These are phyloP conservation scores for Hylia prasina DNA, from an alignment of 2,113 vertebrate species.

Conservation along the genomic window DNA sequence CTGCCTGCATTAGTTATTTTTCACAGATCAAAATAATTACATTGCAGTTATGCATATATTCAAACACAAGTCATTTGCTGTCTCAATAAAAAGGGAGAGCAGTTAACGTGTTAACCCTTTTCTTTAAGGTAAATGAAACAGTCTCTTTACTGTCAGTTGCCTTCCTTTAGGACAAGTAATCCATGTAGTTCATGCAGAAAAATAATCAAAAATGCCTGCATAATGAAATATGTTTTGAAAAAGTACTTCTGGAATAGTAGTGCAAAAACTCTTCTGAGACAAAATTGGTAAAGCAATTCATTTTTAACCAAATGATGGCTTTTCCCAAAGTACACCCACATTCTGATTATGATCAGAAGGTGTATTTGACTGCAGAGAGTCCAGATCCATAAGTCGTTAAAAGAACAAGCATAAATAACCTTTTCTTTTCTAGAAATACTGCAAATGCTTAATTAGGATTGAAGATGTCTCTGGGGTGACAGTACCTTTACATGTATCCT, in stretches of 20 bases:
- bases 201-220: slow-evolving; percentile 24
- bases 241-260: slow-evolving; percentile 33
- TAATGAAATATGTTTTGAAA: slow-evolving; percentile 47
- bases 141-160: slow-evolving; percentile 41
- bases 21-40: slow-evolving; percentile 69
- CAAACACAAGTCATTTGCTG: slow-evolving; percentile 54
- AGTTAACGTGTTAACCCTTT: slow-evolving; percentile 70
- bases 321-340: background rate
- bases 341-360: slow-evolving; percentile 25
- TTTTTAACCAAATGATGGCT: slow-evolving; percentile 38
- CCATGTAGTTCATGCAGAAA: slow-evolving; percentile 33
- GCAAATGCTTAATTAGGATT: background rate
- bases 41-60: slow-evolving; percentile 58
- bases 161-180: slow-evolving; percentile 68
- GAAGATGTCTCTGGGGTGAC: background rate
- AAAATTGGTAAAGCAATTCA: background rate
- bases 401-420: background rate
- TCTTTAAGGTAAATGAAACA: slow-evolving; percentile 59
- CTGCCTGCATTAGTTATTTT: slow-evolving; percentile 56
- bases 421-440: background rate
- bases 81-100: slow-evolving; percentile 47
- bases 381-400: slow-evolving; percentile 32
- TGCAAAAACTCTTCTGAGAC: slow-evolving; percentile 49
- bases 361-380: slow-evolving; percentile 18
- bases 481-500: background rate